Evolutionary conservation across 2,888 invertebrate genomes (phyloP), one percentile per base, ranked within the genome.

Genomic region (Drosophila infuscata): DNA sequence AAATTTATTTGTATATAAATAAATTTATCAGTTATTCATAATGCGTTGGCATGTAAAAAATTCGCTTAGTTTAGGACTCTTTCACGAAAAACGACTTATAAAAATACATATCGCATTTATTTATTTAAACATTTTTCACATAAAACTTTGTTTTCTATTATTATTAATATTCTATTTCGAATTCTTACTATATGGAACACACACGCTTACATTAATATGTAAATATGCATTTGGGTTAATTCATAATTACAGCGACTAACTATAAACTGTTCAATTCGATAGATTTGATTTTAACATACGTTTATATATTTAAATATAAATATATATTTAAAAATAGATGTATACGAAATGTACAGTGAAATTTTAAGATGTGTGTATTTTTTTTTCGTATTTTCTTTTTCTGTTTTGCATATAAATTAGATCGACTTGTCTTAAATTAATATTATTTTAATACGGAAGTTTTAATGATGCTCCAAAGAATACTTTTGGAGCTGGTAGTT

Each of bases 51-150:
- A 74, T 88, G 77, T 88, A 81, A 76, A 88, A 88, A 84, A 79
- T 73, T 76, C 68, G 63, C 75, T 76, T 81, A 76, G 58, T 70
- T 77, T 74, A 81, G 67, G 77, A 88, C 79, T 85, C 51, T 68
- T 25, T 54, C 57, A 79, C 62, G 71, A 82, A 81, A 89, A 89
- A 90, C 76, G 76, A 76, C 83, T 85, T 89, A 90, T 79, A 88
- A 90, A 89, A 90, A 89, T 90, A 89, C 82, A 89, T 78, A 87
- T 86, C 89, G 89, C 82, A 87, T 66, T 81, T 75, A 75, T 75
- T 79, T 74, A 75, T 83, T 76, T 32, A 62, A 87, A 86, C 73
- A 80, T 76, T 71, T 74, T 70, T 66, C 69, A 68, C 68, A 76
- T 67, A 56, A 80, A 79, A 80, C 80, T 79, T 72, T n/a, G 73